Conservation (phyloP, 2,113 vertebrate genomes). For the Aspidoscelis tigris region DNA sequence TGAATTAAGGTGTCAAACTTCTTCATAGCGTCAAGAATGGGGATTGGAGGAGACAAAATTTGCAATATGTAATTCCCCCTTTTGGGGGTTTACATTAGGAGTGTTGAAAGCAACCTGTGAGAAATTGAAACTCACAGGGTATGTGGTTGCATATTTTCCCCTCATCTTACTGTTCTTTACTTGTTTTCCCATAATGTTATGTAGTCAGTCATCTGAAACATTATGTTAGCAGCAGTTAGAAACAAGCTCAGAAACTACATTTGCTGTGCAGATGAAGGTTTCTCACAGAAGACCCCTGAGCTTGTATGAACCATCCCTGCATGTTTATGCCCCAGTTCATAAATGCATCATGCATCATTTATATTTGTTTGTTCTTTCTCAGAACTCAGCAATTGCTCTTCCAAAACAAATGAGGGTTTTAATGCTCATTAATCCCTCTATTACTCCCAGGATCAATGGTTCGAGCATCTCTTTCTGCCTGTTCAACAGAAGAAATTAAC, state of each 20-base stretch:
- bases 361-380: slow-evolving; percentile 41
- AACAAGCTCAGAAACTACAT: slow-evolving; percentile 64
- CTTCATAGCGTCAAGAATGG: slow-evolving; percentile 43
- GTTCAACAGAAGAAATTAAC: slow-evolving; percentile 32
- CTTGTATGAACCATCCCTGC: slow-evolving; percentile 43
- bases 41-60: neutral
- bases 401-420: slow-evolving; percentile 46
- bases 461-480: slow-evolving; percentile 15
- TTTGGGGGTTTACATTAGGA: slow-evolving; percentile 61
- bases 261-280: slow-evolving; percentile 56
- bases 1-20: slow-evolving; percentile 62
- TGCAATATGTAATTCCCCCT: slow-evolving; percentile 47
- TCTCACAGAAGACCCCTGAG: slow-evolving; percentile 45
- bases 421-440: slow-evolving; percentile 34
- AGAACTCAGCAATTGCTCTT: slow-evolving; percentile 40
- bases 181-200: slow-evolving; percentile 41
- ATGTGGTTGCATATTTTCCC: slow-evolving; percentile 29
- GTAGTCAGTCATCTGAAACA: slow-evolving; percentile 64
- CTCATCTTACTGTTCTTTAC: slow-evolving; percentile 43
- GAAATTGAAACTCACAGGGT: slow-evolving; percentile 34
- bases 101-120: slow-evolving; percentile 48
- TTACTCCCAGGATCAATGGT: slow-evolving; percentile 1
- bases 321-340: slow-evolving; percentile 59
- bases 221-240: slow-evolving; percentile 59
- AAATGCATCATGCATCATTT: slow-evolving; percentile 58